Evolutionary conservation across 2,888 invertebrate species (phyloP).

Genomic region (Neelides folsomi): DNA sequence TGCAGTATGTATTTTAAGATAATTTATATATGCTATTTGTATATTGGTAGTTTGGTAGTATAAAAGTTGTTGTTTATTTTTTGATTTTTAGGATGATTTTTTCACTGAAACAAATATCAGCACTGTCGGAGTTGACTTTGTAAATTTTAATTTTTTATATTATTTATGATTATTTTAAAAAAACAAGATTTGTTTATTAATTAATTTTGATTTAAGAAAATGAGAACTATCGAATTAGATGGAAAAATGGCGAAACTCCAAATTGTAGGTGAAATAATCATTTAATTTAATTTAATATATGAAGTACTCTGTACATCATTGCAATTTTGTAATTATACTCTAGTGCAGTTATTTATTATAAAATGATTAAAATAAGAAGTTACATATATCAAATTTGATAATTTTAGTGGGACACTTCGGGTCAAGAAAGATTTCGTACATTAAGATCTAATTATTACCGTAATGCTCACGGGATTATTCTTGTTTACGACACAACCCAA

Average conservation of each 20-base stretch:
- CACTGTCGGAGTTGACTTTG: slow-evolving; percentile 99
- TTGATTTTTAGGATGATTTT: slow-evolving; percentile 72
- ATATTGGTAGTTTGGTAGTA: no score
- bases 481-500: slow-evolving; percentile 99
- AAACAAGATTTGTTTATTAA: slow-evolving; percentile 15
- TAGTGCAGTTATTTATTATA: no score
- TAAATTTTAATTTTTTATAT: no score
- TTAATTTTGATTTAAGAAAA: slow-evolving; percentile 56
- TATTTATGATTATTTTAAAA: neutral
- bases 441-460: slow-evolving; percentile 99
- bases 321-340: no score
- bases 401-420: slow-evolving; percentile 84
- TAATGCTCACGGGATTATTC: slow-evolving; percentile 99
- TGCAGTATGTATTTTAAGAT: slow-evolving; percentile 24
- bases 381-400: neutral
- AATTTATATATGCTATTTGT: slow-evolving; percentile 9
- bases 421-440: slow-evolving; percentile 97
- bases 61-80: no score
- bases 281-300: no score
- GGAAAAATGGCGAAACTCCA: slow-evolving; percentile 99
- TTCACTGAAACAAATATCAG: slow-evolving; percentile 99
- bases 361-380: neutral
- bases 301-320: no score
- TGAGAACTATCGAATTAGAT: slow-evolving; percentile 96
- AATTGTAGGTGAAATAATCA: slow-evolving; percentile 53